A percentile compares a stretch with the other conserved stretches of the same genome.
phyloP scores from a whole-genome alignment of 1,140 invertebrate species.

The Cyclargus thomasi region DNA sequence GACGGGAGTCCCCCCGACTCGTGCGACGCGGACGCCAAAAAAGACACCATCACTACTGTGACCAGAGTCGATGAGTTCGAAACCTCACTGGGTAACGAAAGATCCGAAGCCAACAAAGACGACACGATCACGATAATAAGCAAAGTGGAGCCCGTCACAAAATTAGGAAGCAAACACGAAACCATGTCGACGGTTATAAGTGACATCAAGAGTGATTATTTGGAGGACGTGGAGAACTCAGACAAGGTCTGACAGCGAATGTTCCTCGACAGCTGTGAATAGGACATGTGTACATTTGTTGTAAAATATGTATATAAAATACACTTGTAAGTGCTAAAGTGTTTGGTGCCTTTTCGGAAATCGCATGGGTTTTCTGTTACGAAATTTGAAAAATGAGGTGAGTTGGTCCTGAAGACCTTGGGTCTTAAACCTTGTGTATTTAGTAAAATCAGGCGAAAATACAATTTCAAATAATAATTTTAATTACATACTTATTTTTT shows the following conservation, averaged over 20 bases:
- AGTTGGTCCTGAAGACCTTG: too few species aligned
- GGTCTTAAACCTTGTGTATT: not conserved
- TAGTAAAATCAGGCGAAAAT: not conserved
- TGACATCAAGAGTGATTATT: not conserved
- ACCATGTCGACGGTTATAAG: slow-evolving; percentile 6
- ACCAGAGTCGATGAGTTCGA: not conserved
- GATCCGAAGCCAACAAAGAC: slow-evolving; percentile 4
- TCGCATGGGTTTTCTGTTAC: slow-evolving; percentile 5
- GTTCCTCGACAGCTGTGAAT: slow-evolving; percentile 12
- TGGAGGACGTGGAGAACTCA: slow-evolving; percentile 21
- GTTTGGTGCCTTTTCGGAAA: slow-evolving; percentile 16
- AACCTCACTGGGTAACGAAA: not conserved
- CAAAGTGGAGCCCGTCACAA: slow-evolving; percentile 7
- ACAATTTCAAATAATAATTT: too few species aligned
- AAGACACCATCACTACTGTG: not conserved
- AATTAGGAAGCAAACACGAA: slow-evolving; percentile 14
- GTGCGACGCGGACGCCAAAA: slow-evolving; percentile 23
- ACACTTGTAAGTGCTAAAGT: slow-evolving; percentile 10
- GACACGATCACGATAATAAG: slow-evolving; percentile 16
- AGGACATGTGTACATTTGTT: slow-evolving; percentile 10
- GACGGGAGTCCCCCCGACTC: slow-evolving; percentile 34
- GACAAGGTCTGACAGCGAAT: slow-evolving; percentile 18
- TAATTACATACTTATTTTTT: too few species aligned
- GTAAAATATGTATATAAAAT: slow-evolving; percentile 21
- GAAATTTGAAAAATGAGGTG: too few species aligned